Evolutionary conservation across 2,888 invertebrate species (phyloP).

Genomic region (Dermolepida albohirtum): DNA sequence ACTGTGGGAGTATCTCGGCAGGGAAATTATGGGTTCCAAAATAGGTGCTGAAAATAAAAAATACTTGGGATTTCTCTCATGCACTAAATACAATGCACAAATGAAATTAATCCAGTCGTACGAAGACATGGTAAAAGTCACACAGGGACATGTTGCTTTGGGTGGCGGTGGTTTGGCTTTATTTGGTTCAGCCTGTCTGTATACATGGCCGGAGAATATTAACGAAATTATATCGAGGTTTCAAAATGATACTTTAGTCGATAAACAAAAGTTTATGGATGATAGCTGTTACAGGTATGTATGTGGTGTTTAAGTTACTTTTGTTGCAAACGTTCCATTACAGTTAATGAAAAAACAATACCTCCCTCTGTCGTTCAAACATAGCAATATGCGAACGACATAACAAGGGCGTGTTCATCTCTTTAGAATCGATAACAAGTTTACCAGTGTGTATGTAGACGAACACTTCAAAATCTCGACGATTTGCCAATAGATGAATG

Average conservation of each 20-base stretch:
- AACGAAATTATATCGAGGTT: slow-evolving; percentile 75
- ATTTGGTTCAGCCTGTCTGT: slow-evolving; percentile 90
- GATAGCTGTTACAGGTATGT: slow-evolving; percentile 86
- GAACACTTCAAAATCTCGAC: too few relatives aligned
- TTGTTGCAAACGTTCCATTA: too few relatives aligned
- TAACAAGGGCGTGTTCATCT: too few relatives aligned
- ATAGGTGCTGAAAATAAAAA: slow-evolving; percentile 78
- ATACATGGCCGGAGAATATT: slow-evolving; percentile 86
- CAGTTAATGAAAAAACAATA: too few relatives aligned
- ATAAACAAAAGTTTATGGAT: slow-evolving; percentile 82
- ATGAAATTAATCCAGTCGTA: slow-evolving; percentile 70
- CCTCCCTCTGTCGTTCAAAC: too few relatives aligned
- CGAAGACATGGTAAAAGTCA: slow-evolving; percentile 75
- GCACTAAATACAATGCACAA: slow-evolving; percentile 80
- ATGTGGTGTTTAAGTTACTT: too few relatives aligned
- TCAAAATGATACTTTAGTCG: slow-evolving; percentile 73
- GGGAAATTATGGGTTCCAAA: slow-evolving; percentile 82
- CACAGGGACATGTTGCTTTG: slow-evolving; percentile 88
- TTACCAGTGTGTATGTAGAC: too few relatives aligned
- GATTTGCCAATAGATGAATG: too few relatives aligned
- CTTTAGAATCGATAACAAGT: too few relatives aligned
- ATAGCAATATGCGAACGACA: too few relatives aligned
- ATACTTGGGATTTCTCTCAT: slow-evolving; percentile 90
- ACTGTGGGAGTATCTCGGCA: slow-evolving; percentile 86
- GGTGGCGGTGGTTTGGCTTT: slow-evolving; percentile 93